Evolutionary conservation across 2,113 vertebrate species (phyloP), one percentile per base, ranked within the genome.

Genomic region (Hippopotamus amphibius): DNA sequence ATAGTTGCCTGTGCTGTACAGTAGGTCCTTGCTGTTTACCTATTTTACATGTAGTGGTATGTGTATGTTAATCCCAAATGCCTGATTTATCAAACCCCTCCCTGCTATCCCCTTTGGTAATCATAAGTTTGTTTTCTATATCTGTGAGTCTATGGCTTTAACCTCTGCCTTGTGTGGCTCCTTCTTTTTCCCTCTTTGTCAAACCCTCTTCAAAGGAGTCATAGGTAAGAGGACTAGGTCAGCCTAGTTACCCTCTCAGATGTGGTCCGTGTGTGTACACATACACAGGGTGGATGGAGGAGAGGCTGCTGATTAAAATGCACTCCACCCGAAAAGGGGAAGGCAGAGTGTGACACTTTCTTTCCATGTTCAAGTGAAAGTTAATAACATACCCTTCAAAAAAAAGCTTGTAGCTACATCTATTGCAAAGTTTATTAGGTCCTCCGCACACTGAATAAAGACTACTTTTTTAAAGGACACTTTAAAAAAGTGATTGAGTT

Each of bases 331-430:
- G 33, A 13, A 80, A 74, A 93, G 79, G 86, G 63, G 74, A 59
- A 87, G 77, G 92, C 90, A 59, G 79, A 85, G 90, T 90, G 92
- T 93, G 83, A 50, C 37, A 55, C 37, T 79, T 81, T 80, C 85
- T 72, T 97, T 85, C 90, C 94, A 48, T 95, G 96, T 96, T 95
- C 24, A 88, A 85, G 93, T 96, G 83, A 96, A 91, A 95, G 90
- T 96, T 93, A 96, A 88, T 91, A n/a, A 77, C 66, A 41, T 85
- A 90, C 65, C 96, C 95, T 84, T 76, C 59, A 90, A 50, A 77
- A 76, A 33, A 9, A 77, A 76, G 28, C 28, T 30, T 77, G 74
- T 21, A 48, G 28, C 74, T 77, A 46, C 30, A 77, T 21, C 46
- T 77, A 21, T 77, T 77, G 74, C 28, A 28, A 11, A 50, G 46